Evolutionary conservation across 2,888 invertebrate genomes (phyloP).

Genomic region (Orgyia antiqua): DNA sequence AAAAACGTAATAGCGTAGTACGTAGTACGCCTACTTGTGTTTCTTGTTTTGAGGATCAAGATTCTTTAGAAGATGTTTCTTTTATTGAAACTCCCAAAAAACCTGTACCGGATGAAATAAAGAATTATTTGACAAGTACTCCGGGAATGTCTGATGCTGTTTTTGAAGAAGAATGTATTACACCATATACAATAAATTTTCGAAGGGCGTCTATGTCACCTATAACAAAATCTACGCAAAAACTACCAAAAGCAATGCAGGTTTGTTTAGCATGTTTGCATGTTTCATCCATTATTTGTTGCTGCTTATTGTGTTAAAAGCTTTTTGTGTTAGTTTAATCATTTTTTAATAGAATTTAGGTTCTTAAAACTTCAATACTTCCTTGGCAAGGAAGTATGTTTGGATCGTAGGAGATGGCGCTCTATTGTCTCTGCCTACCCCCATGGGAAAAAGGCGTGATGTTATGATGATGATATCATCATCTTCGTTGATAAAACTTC

Average conservation of each 20-base stretch:
- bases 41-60: constrained; percentile 63
- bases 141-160: constrained; percentile 53
- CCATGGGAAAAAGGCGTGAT: too few relatives aligned
- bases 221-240: constrained; percentile 91
- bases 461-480: too few relatives aligned
- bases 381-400: too few relatives aligned
- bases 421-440: too few relatives aligned
- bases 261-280: constrained; percentile 68
- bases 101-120: constrained; percentile 27
- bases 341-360: too few relatives aligned
- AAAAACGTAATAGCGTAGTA: constrained; percentile 46
- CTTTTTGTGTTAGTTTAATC: constrained; percentile 2
- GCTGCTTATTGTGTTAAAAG: constrained; percentile 12
- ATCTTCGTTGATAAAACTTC: too few relatives aligned
- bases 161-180: constrained; percentile 53
- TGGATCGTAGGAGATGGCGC: too few relatives aligned
- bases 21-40: constrained; percentile 64
- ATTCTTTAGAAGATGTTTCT: constrained; percentile 43
- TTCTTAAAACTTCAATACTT: too few relatives aligned
- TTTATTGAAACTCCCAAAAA: constrained; percentile 45
- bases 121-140: constrained; percentile 66
- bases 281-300: constrained; percentile 13
- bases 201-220: constrained; percentile 91
- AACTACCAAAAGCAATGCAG: constrained; percentile 94
- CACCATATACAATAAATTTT: constrained; percentile 64